Conservation (phyloP, 1,140 invertebrate genomes). For the Drosophila funebris region DNA sequence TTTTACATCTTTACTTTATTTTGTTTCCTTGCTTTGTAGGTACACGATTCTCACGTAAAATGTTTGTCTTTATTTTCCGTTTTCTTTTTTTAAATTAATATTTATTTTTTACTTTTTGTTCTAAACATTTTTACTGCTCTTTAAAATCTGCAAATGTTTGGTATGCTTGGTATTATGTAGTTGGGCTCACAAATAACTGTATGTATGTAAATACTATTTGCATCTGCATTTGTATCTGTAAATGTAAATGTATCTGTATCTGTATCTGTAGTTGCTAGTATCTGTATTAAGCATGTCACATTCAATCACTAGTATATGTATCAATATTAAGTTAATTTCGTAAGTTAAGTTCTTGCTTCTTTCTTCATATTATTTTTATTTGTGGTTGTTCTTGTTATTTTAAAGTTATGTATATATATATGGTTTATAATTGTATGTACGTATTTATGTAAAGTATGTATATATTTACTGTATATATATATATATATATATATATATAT, state of each 20-base stretch:
- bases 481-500: slow-evolving; percentile 1
- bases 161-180: slow-evolving; percentile 8
- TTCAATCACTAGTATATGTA: slow-evolving; percentile 53
- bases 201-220: slow-evolving; percentile 35
- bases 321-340: slow-evolving; percentile 27
- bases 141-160: slow-evolving; percentile 39
- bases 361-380: slow-evolving; percentile 29
- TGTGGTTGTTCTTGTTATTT: too few species aligned
- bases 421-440: slow-evolving; percentile 16
- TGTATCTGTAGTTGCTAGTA: slow-evolving; percentile 17
- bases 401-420: slow-evolving; percentile 51
- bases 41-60: slow-evolving; percentile 77
- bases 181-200: slow-evolving; percentile 15
- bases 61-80: slow-evolving; percentile 44
- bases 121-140: slow-evolving; percentile 55
- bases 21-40: slow-evolving; percentile 68
- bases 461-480: slow-evolving; percentile 47
- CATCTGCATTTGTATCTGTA: slow-evolving; percentile 16
- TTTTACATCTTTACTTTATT: slow-evolving; percentile 31
- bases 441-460: slow-evolving; percentile 13
- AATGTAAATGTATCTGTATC: slow-evolving; percentile 22
- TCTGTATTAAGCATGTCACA: slow-evolving; percentile 59
- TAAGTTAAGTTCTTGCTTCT: slow-evolving; percentile 27
- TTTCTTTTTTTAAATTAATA: slow-evolving; percentile 25
- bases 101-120: background rate